Evolutionary conservation across 1,140 invertebrate genomes (phyloP).

Genomic region (Radopholus similis): DNA sequence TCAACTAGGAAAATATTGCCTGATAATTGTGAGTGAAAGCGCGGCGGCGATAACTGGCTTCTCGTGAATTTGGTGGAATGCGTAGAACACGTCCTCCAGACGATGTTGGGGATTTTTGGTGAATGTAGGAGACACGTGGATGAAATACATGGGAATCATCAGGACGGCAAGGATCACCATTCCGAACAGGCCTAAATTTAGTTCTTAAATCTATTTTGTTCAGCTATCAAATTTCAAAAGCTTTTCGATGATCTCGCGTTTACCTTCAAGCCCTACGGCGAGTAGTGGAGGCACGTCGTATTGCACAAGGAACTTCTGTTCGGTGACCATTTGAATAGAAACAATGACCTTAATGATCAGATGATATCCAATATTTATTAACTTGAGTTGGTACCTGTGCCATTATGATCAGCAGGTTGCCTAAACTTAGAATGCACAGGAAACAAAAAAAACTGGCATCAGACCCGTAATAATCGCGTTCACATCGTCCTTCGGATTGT

Average conservation of each 20-base stretch:
- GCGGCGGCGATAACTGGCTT: constrained; percentile 28
- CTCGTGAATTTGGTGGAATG: constrained; percentile 42
- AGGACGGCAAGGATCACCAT: constrained; percentile 35
- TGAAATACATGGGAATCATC: constrained; percentile 50
- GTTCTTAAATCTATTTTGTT: not conserved
- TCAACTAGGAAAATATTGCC: constrained; percentile 5
- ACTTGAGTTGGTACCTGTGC: constrained; percentile 75
- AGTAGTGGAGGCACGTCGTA: constrained; percentile 75
- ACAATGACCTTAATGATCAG: constrained; percentile 70
- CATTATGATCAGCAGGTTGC: constrained; percentile 83
- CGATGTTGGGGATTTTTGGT: constrained; percentile 42
- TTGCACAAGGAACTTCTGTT: constrained; percentile 81
- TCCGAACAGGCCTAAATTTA: constrained; percentile 44
- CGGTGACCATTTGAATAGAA: constrained; percentile 76
- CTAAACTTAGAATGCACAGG: constrained; percentile 62
- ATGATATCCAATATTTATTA: not conserved
- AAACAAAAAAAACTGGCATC: constrained; percentile 14
- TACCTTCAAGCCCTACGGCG: constrained; percentile 87
- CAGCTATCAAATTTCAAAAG: not conserved
- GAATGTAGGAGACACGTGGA: constrained; percentile 43
- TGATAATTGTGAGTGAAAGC: constrained; percentile 61
- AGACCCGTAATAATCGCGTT: constrained; percentile 76
- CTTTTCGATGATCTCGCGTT: not conserved
- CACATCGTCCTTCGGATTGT: constrained; percentile 64
- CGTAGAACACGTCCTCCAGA: constrained; percentile 40